Base-by-base conservation (phyloP, 2,113 vertebrate genomes). In the Camarhynchus parvulus region DNA sequence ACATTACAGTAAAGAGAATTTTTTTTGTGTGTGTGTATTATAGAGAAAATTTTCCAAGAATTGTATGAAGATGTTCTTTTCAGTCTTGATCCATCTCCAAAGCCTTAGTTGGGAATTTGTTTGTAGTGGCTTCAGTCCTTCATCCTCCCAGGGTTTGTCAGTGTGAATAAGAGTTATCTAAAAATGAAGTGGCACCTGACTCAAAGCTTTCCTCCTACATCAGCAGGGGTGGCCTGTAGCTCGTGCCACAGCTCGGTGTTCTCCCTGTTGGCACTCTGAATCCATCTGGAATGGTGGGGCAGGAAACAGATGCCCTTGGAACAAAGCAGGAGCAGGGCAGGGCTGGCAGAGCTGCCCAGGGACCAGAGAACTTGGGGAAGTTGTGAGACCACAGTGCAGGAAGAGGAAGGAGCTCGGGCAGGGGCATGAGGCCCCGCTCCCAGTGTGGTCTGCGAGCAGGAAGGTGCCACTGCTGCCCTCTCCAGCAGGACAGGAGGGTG, bases 381-480 rank as follows among this genome's bases (percentile, higher is more conserved):
- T 35, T 3, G 1, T 35, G 56, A 31, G 67, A 39, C 25, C 46
- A 11, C 0, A 1, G 27, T 12, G 8, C 11, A 24, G 62, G 52
- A 92, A 75, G 39, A 15, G 87, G 92, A 84, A 91, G 91, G 58
- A 87, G 63, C 76, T 31, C 15, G 8, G 46, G 47, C 52, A 79
- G 15, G n/a, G 63, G 4, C 55, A n/a, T 21, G 81, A 41, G 0
- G 0, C 1, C 1, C 64, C 1, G 1, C 30, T 78, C 6, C 50
- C 35, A 9, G 17, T 7, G 62, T 6, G 15, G 30, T 19, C 5
- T 5, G 22, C 0, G 1, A 11, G 58, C 33, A 52, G 72, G 79
- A 85, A 27, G 59, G 15, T 22, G 10, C 10, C 22, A 5, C 63
- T 50, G 49, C 41, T 6, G 1, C n/a, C 18, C 47, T 39, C 20